Base-by-base conservation (phyloP, 23 tunicate genomes). In the Trididemnum miniatum region DNA sequence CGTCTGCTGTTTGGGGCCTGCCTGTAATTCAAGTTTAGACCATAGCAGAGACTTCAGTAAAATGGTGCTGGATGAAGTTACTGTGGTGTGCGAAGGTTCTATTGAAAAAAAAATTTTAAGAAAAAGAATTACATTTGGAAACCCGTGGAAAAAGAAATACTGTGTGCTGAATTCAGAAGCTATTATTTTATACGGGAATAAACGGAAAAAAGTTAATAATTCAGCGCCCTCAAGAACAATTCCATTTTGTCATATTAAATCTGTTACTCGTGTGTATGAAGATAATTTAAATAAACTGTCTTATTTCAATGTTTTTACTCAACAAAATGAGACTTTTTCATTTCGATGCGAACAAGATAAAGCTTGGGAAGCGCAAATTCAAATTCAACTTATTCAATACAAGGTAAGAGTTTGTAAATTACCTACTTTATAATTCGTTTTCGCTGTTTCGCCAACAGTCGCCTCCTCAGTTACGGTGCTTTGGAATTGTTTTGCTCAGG, bases 291-390 rank as follows among this genome's bases (percentile, higher is more conserved):
- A 71, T 20, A 23, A 35, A 34, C 62, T 50, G 35, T 35, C 30
- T 35, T 87, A 87, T 87, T 87, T 87, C 34, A 39, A 26, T 2
- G 25, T 87, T 23, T 69, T 38, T 35, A 87, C 86, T 27, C 86
- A 87, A 34, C 82, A 81, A 65, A 78, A 80, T 59, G 86, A 81
- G 30, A 40, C 3, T 0, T 20, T 87, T 39, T 62, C 82, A 31
- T 82, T 87, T 51, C 82, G 92, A 22, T 74, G 71, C 71, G 73
- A 75, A 28, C 34, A 34, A 20, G 82, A 66, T 0, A 51, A 34
- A 7, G 89, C 78, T 7, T 87, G 92, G 92, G 86, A 54, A 25
- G 86, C 92, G 24, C 86, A 81, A 67, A 87, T 87, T 5, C 92
- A 87, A 75, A 87, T 87, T 7, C 86, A 87, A 65, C 82, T 87